phyloP scores from a whole-genome alignment of 1,140 invertebrate species.

The Drosophila oshimai region DNA sequence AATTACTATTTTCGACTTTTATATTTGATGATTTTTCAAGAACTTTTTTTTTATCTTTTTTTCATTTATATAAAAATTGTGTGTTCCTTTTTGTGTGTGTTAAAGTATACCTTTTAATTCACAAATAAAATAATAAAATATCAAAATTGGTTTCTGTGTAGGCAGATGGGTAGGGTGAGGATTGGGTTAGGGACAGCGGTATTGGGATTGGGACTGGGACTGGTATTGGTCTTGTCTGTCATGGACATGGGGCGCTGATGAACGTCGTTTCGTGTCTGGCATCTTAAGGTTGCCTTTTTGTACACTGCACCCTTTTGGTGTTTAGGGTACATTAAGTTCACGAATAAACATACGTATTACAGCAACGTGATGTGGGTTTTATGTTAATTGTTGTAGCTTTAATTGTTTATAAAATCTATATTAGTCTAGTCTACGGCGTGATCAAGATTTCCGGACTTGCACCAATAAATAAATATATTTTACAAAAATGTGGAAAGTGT shows the following conservation, averaged over 20 bases:
- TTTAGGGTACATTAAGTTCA: not conserved
- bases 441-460: too few relatives aligned
- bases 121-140: not conserved
- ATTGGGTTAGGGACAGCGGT: slow-evolving; percentile 12
- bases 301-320: not conserved
- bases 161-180: not conserved
- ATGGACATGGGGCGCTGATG: slow-evolving; percentile 58
- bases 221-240: slow-evolving; percentile 46
- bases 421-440: too few relatives aligned
- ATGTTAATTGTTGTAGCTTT: too few relatives aligned
- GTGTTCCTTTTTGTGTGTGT: not conserved
- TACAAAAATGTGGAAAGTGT: too few relatives aligned
- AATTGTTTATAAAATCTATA: too few relatives aligned
- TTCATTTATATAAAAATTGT: too few relatives aligned
- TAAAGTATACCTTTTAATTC: not conserved
- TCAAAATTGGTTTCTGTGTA: not conserved
- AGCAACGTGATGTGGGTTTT: too few relatives aligned
- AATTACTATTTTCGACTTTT: not conserved
- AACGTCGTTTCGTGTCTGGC: slow-evolving; percentile 73
- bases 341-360: not conserved
- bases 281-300: slow-evolving; percentile 55
- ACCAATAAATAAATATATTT: too few relatives aligned
- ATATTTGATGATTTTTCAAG: too few relatives aligned
- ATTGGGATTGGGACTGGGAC: slow-evolving; percentile 19
- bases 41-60: too few relatives aligned